A percentile compares a stretch with the other conserved stretches of the same genome.
phyloP scores from a whole-genome alignment of 2,113 vertebrate genomes.

The Psophia crepitans region DNA sequence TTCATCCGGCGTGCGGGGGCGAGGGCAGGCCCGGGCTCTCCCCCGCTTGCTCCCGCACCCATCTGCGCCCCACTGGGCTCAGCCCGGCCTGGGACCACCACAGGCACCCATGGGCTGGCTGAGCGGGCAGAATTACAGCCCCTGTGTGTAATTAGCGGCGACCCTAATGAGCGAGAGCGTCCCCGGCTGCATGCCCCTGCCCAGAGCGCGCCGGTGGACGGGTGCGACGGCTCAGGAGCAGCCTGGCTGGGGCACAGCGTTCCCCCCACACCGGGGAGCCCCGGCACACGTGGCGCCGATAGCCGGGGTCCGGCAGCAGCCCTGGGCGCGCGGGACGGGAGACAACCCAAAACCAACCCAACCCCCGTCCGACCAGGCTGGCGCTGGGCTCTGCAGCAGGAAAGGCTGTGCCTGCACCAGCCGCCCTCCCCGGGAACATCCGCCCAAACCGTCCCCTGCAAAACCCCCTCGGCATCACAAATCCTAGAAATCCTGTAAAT shows the following conservation, averaged over 20 bases:
- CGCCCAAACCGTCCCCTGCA: not conserved
- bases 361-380: not conserved
- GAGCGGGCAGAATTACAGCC: not conserved
- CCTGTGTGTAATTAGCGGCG: not conserved
- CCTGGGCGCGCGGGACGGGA: not conserved
- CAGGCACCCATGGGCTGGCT: not conserved
- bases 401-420: not conserved
- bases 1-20: not conserved
- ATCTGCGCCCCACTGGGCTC: not conserved
- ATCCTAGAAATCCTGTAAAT: too few relatives aligned
- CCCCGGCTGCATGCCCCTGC: not conserved
- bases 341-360: too few relatives aligned
- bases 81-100: not conserved
- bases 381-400: fast-evolving
- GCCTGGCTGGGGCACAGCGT: fast-evolving
- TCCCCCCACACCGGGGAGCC: not conserved
- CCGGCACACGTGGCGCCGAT: fast-evolving
- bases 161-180: not conserved
- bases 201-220: not conserved
- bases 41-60: too few relatives aligned
- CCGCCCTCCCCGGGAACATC: too few relatives aligned
- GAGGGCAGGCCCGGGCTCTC: not conserved
- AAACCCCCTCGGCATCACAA: not conserved
- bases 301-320: not conserved
- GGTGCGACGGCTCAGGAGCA: not conserved